Conservation (phyloP, 2,888 invertebrate species). For the Callimorpha dominula region DNA sequence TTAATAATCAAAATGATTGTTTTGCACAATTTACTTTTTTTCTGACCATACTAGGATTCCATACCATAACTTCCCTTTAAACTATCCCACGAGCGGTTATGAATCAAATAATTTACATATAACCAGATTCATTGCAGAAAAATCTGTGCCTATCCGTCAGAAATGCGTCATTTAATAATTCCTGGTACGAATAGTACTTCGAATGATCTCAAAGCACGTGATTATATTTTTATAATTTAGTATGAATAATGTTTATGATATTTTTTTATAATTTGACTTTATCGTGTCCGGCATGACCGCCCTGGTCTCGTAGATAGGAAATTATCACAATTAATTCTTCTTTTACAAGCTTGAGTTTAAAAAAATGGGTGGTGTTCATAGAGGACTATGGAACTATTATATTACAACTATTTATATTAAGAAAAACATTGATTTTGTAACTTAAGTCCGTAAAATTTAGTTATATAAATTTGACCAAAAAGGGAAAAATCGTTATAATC, state of each 20-base stretch:
- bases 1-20: not conserved
- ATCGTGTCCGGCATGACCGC: constrained; percentile 19
- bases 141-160: constrained; percentile 77
- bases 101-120: constrained; percentile 78
- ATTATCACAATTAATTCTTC: not conserved
- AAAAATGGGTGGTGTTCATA: not conserved
- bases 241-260: constrained; percentile 40
- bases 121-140: constrained; percentile 78
- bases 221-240: constrained; percentile 24
- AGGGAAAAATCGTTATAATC: no score
- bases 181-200: constrained; percentile 59
- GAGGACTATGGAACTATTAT: no score
- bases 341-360: constrained; percentile 9
- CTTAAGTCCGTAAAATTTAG: no score
- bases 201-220: constrained; percentile 42
- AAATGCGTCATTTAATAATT: constrained; percentile 70
- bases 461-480: no score
- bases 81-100: constrained; percentile 63
- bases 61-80: constrained; percentile 42
- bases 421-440: no score
- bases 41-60: constrained; percentile 19
- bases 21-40: constrained; percentile 7
- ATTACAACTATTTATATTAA: no score
- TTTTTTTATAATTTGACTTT: constrained; percentile 16
- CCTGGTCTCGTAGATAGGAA: not conserved